phyloP scores from a whole-genome alignment of 2,113 vertebrate genomes.

The Sturnira hondurensis region DNA sequence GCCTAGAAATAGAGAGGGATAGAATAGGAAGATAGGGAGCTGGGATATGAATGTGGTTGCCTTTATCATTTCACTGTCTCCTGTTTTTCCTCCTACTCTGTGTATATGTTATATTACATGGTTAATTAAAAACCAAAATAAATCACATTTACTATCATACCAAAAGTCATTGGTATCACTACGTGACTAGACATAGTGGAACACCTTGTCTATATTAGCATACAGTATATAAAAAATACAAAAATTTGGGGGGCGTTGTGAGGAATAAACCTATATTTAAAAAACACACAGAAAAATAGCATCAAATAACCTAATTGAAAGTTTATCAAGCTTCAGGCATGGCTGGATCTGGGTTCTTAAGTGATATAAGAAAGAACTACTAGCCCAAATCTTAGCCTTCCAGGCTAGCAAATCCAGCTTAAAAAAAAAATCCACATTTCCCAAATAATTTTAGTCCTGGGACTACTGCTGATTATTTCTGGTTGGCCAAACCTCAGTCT shows the following conservation, averaged over 20 bases:
- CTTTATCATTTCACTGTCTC: neutral
- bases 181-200: neutral
- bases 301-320: neutral
- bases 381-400: neutral
- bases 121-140: neutral
- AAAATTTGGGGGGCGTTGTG: neutral
- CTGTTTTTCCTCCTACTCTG: neutral
- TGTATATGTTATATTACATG: neutral
- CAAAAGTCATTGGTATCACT: neutral
- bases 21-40: neutral
- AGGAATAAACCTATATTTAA: neutral
- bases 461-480: neutral
- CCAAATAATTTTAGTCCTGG: neutral
- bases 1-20: neutral
- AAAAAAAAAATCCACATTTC: neutral
- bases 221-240: neutral
- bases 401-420: neutral
- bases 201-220: neutral
- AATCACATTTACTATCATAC: neutral
- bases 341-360: neutral
- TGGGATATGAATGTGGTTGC: neutral
- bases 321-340: neutral
- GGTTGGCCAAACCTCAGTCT: neutral
- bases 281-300: neutral
- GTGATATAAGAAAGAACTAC: neutral